A percentile compares a stretch with the other conserved stretches of the same genome.
Conservation (phyloP, 2,113 vertebrate genomes). For the Sula dactylatra region DNA sequence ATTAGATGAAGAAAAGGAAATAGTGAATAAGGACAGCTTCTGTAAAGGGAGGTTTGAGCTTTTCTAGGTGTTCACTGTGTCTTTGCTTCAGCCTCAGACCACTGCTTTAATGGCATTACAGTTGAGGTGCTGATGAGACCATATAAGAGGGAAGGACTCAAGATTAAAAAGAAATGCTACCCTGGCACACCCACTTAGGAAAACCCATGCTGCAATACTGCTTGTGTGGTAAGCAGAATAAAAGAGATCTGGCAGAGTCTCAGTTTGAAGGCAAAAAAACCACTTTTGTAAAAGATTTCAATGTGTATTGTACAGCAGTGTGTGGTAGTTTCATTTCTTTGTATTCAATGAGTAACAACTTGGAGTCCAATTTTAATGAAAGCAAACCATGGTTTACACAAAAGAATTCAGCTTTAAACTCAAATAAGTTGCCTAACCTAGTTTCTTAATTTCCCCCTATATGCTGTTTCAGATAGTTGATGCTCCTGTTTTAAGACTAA, state of each 20-base stretch:
- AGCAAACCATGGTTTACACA: not conserved
- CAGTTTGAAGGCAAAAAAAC: not conserved
- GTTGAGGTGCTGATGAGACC: not conserved
- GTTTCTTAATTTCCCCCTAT: not conserved
- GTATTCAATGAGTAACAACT: not conserved
- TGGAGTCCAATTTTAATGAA: slow-evolving; percentile 19
- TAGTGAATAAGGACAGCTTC: not conserved
- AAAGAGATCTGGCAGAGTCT: slow-evolving; percentile 4
- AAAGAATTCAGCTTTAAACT: slow-evolving; percentile 14
- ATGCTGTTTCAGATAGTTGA: not conserved
- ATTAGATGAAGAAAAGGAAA: not conserved
- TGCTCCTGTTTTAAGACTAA: not conserved
- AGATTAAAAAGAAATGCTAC: not conserved
- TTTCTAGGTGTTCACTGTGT: not conserved
- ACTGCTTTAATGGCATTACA: not conserved
- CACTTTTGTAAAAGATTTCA: slow-evolving; percentile 32
- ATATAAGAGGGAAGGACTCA: not conserved
- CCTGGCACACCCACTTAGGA: not conserved
- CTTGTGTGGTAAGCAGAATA: slow-evolving; percentile 3
- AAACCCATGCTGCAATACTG: not conserved
- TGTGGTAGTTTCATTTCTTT: slow-evolving; percentile 9
- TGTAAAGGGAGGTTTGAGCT: not conserved
- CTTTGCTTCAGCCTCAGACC: not conserved
- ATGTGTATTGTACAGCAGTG: not conserved
- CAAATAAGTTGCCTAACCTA: not conserved